Evolutionary conservation across 2,888 invertebrate species (phyloP).

Genomic region (Aleiodes leptofemur): DNA sequence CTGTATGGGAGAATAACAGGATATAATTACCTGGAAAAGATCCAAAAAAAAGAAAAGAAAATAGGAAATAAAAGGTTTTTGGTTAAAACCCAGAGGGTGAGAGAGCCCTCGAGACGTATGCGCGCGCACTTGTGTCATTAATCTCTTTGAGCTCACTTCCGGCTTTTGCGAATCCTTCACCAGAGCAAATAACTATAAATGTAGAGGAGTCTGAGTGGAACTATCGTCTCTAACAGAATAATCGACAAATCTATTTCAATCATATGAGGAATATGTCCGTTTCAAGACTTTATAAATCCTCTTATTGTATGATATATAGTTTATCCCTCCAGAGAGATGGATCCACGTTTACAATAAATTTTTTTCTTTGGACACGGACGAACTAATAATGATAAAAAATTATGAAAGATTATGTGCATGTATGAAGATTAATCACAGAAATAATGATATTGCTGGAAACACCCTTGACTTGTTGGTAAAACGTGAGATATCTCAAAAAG

Average conservation of each 20-base stretch:
- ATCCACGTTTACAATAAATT: no score
- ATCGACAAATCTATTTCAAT: not conserved
- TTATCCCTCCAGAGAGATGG: no score
- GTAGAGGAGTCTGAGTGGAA: not conserved
- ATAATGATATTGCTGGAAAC: no score
- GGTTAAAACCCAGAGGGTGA: constrained; percentile 22
- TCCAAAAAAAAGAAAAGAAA: constrained; percentile 24
- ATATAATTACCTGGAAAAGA: not conserved
- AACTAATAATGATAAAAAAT: no score
- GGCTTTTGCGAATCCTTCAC: constrained; percentile 38
- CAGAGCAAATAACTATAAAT: not conserved
- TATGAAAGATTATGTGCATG: no score
- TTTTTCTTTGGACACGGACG: no score
- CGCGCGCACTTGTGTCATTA: constrained; percentile 44
- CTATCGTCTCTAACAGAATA: not conserved
- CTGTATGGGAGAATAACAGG: not conserved
- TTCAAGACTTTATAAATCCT: not conserved
- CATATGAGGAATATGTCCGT: not conserved
- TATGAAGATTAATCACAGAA: no score
- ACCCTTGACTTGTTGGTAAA: no score
- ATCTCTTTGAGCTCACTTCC: constrained; percentile 50
- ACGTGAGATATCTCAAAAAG: no score
- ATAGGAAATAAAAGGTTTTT: constrained; percentile 4
- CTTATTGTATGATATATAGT: not conserved
- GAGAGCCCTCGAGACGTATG: constrained; percentile 23